phyloP scores from a whole-genome alignment of 1,140 invertebrate genomes.

The Leptoteleia sp. region DNA sequence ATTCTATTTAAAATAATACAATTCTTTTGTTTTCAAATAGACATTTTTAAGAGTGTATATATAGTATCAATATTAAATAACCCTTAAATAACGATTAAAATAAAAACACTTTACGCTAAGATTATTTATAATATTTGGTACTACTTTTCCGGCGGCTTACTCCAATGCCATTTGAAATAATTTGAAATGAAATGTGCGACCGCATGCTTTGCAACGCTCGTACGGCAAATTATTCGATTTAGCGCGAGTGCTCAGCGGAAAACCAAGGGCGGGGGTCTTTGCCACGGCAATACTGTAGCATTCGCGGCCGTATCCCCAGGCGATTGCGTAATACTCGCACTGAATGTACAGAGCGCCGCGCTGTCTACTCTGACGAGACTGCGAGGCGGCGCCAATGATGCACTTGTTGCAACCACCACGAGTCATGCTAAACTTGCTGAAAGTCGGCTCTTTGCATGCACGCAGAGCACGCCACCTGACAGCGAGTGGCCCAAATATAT shows the following conservation, averaged over 20 bases:
- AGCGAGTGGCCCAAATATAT: conserved; percentile 12
- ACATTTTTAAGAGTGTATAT: no score
- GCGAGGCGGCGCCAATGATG: conserved; percentile 73
- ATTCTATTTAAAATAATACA: no score
- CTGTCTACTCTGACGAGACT: conserved; percentile 77
- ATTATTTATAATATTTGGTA: no score
- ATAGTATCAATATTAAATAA: no score
- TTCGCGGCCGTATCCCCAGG: conserved; percentile 43
- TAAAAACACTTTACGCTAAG: no score
- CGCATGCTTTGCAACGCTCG: conserved; percentile 5
- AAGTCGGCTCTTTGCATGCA: conserved; percentile 23
- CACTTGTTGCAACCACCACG: conserved; percentile 75
- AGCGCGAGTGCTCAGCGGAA: conserved; percentile 19
- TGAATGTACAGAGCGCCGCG: conserved; percentile 71
- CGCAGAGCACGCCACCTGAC: background rate
- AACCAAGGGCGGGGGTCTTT: conserved; percentile 31
- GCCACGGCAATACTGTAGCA: conserved; percentile 25
- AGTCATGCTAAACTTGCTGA: conserved; percentile 57
- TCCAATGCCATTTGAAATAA: conserved; percentile 21
- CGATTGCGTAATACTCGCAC: conserved; percentile 66
- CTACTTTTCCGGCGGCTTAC: no score
- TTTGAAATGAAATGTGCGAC: conserved; percentile 24
- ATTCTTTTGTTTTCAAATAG: no score
- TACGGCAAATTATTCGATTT: conserved; percentile 37
- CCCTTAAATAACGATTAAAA: no score